A percentile compares a stretch with the other conserved stretches of the same genome.
These are phyloP conservation scores for Himalopsyche phryganea DNA, from an alignment of 1,140 invertebrate species.

Conservation along the genomic window DNA sequence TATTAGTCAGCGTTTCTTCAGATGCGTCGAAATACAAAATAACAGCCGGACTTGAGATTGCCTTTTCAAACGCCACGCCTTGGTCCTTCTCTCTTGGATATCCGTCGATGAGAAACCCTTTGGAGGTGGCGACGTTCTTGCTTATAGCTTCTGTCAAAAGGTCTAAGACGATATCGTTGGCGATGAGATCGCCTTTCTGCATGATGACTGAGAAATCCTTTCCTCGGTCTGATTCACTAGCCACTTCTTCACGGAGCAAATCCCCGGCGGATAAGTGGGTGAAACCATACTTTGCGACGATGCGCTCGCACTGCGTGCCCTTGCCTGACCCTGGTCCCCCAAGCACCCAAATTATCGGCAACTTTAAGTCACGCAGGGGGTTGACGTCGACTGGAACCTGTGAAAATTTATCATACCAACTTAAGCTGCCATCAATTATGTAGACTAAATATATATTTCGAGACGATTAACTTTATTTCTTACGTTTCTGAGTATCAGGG, in stretches of 20 bases:
- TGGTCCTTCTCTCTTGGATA: slow-evolving; percentile 91
- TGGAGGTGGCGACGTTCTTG: slow-evolving; percentile 62
- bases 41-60: slow-evolving; percentile 64
- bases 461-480: no score
- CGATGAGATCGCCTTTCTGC: slow-evolving; percentile 84
- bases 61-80: slow-evolving; percentile 81
- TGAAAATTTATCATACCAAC: no score
- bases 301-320: slow-evolving; percentile 82
- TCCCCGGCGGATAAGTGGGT: slow-evolving; percentile 87
- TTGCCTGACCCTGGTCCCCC: slow-evolving; percentile 89
- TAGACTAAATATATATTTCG: no score
- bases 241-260: slow-evolving; percentile 80
- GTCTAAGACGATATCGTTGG: slow-evolving; percentile 83
- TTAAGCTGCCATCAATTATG: no score
- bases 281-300: slow-evolving; percentile 85
- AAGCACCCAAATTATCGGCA: slow-evolving; percentile 71
- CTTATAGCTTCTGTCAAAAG: slow-evolving; percentile 84
- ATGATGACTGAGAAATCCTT: slow-evolving; percentile 79
- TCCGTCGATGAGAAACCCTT: slow-evolving; percentile 94
- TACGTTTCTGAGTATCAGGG: no score
- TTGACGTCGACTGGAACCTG: slow-evolving; percentile 44
- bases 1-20: slow-evolving; percentile 78
- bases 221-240: slow-evolving; percentile 79
- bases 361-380: slow-evolving; percentile 40
- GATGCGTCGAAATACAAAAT: slow-evolving; percentile 69